Evolutionary conservation across 2,797 vertebrate species (phyloP), one percentile per base, ranked within the genome.

Genomic region (Rhadinocentrus ornatus): DNA sequence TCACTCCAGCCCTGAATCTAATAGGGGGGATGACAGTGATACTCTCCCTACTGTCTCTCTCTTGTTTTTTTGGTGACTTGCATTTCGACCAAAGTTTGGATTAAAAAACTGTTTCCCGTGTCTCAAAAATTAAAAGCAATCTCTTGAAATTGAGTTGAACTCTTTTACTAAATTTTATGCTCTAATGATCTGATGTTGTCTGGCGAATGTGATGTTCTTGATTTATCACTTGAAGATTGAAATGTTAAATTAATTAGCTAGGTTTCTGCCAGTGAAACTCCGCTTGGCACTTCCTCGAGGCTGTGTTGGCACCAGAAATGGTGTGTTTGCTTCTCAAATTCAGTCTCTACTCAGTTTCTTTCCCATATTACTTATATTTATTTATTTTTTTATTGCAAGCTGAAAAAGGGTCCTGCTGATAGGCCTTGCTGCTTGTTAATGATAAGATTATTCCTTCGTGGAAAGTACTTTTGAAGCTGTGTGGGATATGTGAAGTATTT

Each of bases 211-310:
- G 37, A 68, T 78, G 57, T 68, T 86, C 69, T 64, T 84, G 65
- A 77, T 80, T 80, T 65, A 46, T 80, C 66, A 74, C 62, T 80
- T 80, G 81, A 80, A 32, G 5, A 78, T 82, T 81, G 35, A 57
- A 75, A 80, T 64, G 64, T 66, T 81, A 74, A 86, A 87, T 87
- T 10, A 35, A 78, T 85, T 78, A 81, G 48, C 73, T 48, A 16
- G 44, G 54, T 77, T 56, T 71, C 66, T 81, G 69, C 59, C 80
- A 83, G 7, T 54, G 69, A 68, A 48, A 48, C 75, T 77, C 39
- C 22, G 67, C 63, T 74, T 0, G 0, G 56, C 66, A 24, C 55
- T 71, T 77, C 60, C 72, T 77, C 56, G 20, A 0, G 57, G 63
- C 59, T 59, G 60, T 65, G 26, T 81, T 80, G 83, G 71, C 80